A percentile compares a stretch with the other conserved stretches of the same genome.
Evolutionary conservation across 2,113 vertebrate species (phyloP).

Genomic region (Hypomesus transpacificus): DNA sequence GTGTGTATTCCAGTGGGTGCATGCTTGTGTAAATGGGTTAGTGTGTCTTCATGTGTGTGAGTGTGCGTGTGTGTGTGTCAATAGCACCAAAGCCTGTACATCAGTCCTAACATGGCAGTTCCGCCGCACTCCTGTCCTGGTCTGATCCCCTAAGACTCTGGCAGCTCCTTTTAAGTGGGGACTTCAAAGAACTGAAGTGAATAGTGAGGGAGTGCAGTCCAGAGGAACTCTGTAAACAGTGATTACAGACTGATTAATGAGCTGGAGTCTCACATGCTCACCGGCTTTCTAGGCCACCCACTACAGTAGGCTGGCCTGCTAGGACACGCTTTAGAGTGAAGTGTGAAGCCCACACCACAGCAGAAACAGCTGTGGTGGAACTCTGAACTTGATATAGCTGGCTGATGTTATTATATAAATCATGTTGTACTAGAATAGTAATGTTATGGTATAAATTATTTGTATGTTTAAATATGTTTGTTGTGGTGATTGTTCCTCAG

Average conservation of each 20-base stretch:
- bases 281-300: constrained; percentile 47
- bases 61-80: constrained; percentile 34
- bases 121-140: constrained; percentile 42
- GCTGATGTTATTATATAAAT: not conserved
- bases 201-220: constrained; percentile 53
- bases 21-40: not conserved
- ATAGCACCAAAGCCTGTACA: constrained; percentile 54
- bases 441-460: too few relatives aligned
- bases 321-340: not conserved
- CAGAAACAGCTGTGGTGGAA: constrained; percentile 1
- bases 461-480: not conserved
- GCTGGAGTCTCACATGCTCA: constrained; percentile 12
- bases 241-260: constrained; percentile 74
- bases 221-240: constrained; percentile 63
- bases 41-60: not conserved
- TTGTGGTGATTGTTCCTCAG: constrained; percentile 60
- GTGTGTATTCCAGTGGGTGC: not conserved
- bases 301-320: constrained; percentile 36
- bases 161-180: constrained; percentile 65
- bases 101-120: constrained; percentile 46
- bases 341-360: constrained; percentile 20
- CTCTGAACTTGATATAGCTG: too few relatives aligned
- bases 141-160: constrained; percentile 65
- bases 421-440: not conserved
- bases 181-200: constrained; percentile 70